Base-by-base conservation (phyloP, 2,113 vertebrate species). In the Tinamus guttatus region DNA sequence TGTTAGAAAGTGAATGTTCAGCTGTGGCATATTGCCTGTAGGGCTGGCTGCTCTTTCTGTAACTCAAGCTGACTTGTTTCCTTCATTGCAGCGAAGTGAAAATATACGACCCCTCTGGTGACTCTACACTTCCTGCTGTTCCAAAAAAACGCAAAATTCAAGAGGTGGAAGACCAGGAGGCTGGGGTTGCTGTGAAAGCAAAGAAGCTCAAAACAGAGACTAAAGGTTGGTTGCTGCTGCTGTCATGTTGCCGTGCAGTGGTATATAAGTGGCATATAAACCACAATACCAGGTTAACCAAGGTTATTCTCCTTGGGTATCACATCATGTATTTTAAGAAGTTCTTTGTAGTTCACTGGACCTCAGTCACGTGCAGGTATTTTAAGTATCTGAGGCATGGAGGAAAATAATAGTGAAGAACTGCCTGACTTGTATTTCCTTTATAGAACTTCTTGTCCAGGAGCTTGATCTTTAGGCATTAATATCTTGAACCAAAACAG, bases 61-160 rank as follows among this genome's bases (percentile, higher is more conserved):
- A 69, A 16, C 7, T 40, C 56, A 28, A 68, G n/a, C 19, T 34
- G 64, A 27, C 45, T 69, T 71, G 13, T 58, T 91, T 88, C 74
- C 56, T 73, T 86, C 64, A 6, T 97, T 96, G 71, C 95, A 99
- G 99, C 11, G 99, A 99, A 93, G 94, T 99, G 74, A 99, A 98
- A 95, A 86, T 98, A 10, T 99, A 99, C 2, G 99, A 99, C 89
- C 99, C 99, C 4, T 99, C 99, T 36, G 99, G 98, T 10, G 99
- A 99, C 77, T 99, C 99, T 0, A 99, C 99, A 0, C 98, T 99
- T 64, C 99, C 99, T 51, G 94, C 98, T 51, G 98, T 96, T 45
- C 98, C 99, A 59, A 99, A 98, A 94, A 99, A 99, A 96, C 99
- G 99, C 92, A 99, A 99, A 97, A 98, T 99, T 75, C 98, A 99